These are phyloP conservation scores for Achlya flavicornis DNA, from an alignment of 2,888 invertebrate genomes.

Conservation along the genomic window DNA sequence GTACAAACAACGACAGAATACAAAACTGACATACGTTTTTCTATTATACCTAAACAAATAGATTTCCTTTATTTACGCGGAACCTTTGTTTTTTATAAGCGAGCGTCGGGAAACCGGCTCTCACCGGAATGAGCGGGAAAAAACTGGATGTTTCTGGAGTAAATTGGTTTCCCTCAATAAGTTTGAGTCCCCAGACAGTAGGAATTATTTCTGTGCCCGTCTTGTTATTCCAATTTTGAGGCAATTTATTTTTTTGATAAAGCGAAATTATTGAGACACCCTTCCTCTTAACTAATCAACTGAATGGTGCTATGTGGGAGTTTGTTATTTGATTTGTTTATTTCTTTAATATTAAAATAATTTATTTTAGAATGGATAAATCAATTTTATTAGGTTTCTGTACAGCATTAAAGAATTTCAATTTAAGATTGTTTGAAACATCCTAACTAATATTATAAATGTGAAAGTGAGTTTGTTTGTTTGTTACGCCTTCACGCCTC, in stretches of 20 bases:
- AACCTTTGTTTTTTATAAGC: slow-evolving; percentile 21
- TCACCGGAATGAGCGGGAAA: slow-evolving; percentile 35
- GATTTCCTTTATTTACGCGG: slow-evolving; percentile 18
- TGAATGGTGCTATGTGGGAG: not conserved
- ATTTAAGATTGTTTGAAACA: not conserved
- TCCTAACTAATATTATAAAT: too few species aligned
- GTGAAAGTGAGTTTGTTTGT: too few species aligned
- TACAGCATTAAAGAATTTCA: too few species aligned
- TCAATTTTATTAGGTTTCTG: too few species aligned
- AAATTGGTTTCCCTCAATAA: slow-evolving; percentile 74
- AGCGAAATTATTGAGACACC: slow-evolving; percentile 43
- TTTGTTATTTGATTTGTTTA: not conserved
- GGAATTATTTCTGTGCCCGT: slow-evolving; percentile 71
- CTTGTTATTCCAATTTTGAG: slow-evolving; percentile 71
- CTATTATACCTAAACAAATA: slow-evolving; percentile 8
- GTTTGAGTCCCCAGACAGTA: slow-evolving; percentile 70
- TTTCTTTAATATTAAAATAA: too few species aligned
- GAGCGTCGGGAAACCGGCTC: slow-evolving; percentile 27
- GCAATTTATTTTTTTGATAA: slow-evolving; percentile 58
- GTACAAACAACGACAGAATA: not conserved
- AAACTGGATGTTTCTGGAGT: slow-evolving; percentile 54
- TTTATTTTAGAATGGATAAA: not conserved
- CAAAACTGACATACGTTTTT: slow-evolving; percentile 5
- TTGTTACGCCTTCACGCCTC: too few species aligned
- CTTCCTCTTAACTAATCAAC: slow-evolving; percentile 44